Evolutionary conservation across 2,888 invertebrate genomes (phyloP), one percentile per base, ranked within the genome.

Genomic region (Eucriotettix oculatus): DNA sequence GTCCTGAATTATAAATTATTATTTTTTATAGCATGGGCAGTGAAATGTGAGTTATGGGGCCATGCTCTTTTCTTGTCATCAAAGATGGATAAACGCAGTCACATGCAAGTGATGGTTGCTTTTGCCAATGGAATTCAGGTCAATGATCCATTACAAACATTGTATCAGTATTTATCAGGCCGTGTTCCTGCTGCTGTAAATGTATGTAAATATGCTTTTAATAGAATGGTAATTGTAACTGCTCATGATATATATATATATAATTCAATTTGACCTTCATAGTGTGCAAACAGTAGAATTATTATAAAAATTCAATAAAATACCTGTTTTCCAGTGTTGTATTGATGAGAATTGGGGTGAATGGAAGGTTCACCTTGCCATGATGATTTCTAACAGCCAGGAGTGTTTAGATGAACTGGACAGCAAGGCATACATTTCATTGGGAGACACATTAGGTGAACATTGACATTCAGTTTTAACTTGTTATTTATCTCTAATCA

Each of bases 281-380:
- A 29, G 7, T 29, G 29, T 29, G 29, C 3, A 29, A 29, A 29
- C 2, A 29, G 7, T 29, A 29, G 7, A 29, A 29, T 29, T 29
- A 29, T 29, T 29, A 29, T 29, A 29, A n/a, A n/a, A 29, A 29
- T 29, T 29, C 29, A 29, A 29, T 29, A 48, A 48, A 48, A 48
- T 48, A 48, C 1, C 48, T 14, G 48, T 48, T 48, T 48, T 71
- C 57, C 71, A 85, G 85, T 79, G 82, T 68, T 79, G 80, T 65
- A 71, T 79, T 43, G 88, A 88, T 71, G 84, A 83, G 67, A 83
- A 83, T 66, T 88, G 88, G 88, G 89, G 84, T 60, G 96, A 96
- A 75, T 99, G 98, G 98, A 81, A 94, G 63, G 91, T 95, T 29
- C 98, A 99, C 78, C 80, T 95, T 60, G 96, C 98, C 62, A 92